These are phyloP conservation scores for Mionectes macconnelli DNA, from an alignment of 2,113 vertebrate genomes.

Conservation along the genomic window DNA sequence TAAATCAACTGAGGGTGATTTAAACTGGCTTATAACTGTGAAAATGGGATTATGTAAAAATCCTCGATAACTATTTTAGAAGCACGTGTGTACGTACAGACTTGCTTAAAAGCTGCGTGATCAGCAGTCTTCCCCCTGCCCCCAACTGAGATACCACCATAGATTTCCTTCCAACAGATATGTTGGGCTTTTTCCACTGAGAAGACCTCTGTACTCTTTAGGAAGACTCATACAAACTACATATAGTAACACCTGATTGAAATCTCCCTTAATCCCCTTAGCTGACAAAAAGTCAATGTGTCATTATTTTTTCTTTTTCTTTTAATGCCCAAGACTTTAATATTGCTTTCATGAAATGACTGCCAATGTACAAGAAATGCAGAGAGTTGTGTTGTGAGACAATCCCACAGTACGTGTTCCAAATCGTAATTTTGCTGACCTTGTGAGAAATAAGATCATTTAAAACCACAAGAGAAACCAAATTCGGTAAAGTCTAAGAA, in stretches of 20 bases:
- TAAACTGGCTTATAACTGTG: neutral
- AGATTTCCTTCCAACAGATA: neutral
- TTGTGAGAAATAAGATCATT: constrained; percentile 38
- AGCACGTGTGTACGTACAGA: neutral
- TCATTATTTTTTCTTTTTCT: neutral
- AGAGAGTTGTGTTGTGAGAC: neutral
- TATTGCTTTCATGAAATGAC: neutral
- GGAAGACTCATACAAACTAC: neutral
- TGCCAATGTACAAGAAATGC: neutral
- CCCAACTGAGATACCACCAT: neutral
- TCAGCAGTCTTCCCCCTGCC: neutral
- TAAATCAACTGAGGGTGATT: neutral
- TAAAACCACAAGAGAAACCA: constrained; percentile 16
- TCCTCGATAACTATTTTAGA: neutral
- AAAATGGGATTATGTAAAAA: neutral
- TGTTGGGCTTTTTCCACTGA: neutral
- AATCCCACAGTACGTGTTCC: neutral
- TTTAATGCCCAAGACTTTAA: neutral
- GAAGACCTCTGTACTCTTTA: neutral
- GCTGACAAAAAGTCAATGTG: neutral
- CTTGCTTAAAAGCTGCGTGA: neutral
- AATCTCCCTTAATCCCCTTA: neutral
- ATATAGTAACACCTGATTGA: neutral
- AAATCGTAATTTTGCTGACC: constrained; percentile 33
- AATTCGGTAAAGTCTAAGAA: neutral